phyloP scores from a whole-genome alignment of 2,113 vertebrate genomes.

The Trogon surrucura region DNA sequence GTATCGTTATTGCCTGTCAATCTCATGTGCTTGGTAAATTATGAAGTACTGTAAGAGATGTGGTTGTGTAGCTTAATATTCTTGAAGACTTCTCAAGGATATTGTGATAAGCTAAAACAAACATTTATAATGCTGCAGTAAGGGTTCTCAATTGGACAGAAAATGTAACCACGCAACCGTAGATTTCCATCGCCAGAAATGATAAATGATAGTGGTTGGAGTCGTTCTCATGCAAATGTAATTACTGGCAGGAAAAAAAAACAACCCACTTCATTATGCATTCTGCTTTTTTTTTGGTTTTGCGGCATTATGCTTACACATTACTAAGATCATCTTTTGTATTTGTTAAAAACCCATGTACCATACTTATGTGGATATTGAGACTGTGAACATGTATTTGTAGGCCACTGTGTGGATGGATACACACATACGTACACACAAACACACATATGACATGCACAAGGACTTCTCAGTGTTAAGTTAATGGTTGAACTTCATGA shows the following conservation, averaged over 20 bases:
- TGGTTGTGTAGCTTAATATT: background rate
- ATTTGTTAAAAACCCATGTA: background rate
- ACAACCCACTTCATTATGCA: background rate
- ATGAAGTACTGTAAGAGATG: background rate
- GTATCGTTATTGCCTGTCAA: background rate
- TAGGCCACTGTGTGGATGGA: background rate
- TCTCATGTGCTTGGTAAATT: background rate
- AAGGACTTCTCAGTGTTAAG: no score
- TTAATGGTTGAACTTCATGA: no score
- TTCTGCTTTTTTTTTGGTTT: conserved; percentile 13
- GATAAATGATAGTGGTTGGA: background rate
- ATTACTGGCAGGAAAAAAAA: conserved; percentile 17
- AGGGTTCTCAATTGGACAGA: background rate
- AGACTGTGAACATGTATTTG: background rate
- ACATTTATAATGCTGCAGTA: background rate
- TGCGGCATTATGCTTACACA: background rate
- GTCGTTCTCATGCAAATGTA: conserved; percentile 39
- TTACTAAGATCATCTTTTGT: background rate
- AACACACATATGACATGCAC: background rate
- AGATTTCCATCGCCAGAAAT: conserved; percentile 11
- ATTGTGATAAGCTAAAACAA: conserved; percentile 22
- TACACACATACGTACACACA: background rate
- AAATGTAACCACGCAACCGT: background rate
- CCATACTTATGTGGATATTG: background rate
- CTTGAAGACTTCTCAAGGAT: conserved; percentile 16